Percentiles rank a stretch among this genome's conserved stretches.
phyloP scores from a whole-genome alignment of 2,797 vertebrate species.

The Parambassis ranga region DNA sequence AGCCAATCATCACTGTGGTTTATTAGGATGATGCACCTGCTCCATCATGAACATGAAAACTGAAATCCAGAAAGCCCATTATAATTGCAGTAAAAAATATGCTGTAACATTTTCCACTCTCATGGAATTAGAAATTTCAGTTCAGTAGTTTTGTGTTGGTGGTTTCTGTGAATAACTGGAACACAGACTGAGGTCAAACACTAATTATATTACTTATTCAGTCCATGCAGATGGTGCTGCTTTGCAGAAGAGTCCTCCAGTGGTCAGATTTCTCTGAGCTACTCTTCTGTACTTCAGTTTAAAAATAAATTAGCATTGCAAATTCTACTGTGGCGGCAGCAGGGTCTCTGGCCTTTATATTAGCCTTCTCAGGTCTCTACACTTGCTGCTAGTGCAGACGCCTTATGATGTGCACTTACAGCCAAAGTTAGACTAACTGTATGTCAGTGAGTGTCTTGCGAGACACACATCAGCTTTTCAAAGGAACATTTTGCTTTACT shows the following conservation, averaged over 20 bases:
- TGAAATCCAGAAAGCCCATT: too few relatives aligned
- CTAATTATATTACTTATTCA: background rate
- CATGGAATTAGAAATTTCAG: background rate
- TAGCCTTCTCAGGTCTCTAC: background rate
- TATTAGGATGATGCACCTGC: background rate
- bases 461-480: slow-evolving; percentile 55
- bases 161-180: background rate
- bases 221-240: background rate
- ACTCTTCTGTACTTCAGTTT: slow-evolving; percentile 42
- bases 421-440: slow-evolving; percentile 51
- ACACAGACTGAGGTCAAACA: background rate
- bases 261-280: slow-evolving; percentile 15
- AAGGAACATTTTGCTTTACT: slow-evolving; percentile 70
- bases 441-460: slow-evolving; percentile 39
- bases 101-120: background rate
- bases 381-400: slow-evolving; percentile 10
- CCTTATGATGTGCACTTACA: slow-evolving; percentile 8
- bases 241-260: slow-evolving; percentile 21
- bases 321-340: slow-evolving; percentile 2
- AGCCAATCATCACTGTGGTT: too few relatives aligned
- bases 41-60: background rate
- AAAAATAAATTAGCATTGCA: slow-evolving; percentile 34
- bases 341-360: slow-evolving; percentile 22
- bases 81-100: background rate
- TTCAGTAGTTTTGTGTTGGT: background rate